Conservation (phyloP, 2,797 vertebrate species). For the Acipenser oxyrinchus region DNA sequence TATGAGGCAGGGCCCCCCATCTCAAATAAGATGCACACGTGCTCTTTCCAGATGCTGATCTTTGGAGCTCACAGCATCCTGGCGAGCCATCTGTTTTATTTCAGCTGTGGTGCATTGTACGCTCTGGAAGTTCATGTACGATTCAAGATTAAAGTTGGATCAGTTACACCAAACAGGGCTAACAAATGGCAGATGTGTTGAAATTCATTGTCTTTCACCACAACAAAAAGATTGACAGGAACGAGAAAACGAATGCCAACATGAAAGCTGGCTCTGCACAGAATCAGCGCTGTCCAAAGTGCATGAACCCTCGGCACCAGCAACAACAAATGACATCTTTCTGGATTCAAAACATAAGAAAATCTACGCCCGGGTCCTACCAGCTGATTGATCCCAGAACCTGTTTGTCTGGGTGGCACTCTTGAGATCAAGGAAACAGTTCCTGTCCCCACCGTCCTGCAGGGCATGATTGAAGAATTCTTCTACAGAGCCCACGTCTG, state of each 20-base stretch:
- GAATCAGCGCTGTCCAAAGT: conserved; percentile 25
- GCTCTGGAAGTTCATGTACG: conserved; percentile 34
- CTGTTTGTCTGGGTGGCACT: no score
- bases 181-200: conserved; percentile 60
- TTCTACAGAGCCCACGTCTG: no score
- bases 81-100: conserved; percentile 41
- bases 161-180: conserved; percentile 49
- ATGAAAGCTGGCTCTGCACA: conserved; percentile 44
- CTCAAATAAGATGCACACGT: no score
- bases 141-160: conserved; percentile 47
- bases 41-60: no score
- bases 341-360: conserved; percentile 47
- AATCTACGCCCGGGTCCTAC: conserved; percentile 50
- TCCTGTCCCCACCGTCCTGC: no score
- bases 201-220: conserved; percentile 55
- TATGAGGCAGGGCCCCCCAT: no score
- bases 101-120: conserved; percentile 38
- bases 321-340: background rate
- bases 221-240: conserved; percentile 45
- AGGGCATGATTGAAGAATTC: no score
- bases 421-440: no score
- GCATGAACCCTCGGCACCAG: no score
- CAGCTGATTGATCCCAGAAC: background rate
- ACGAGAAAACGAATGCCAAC: conserved; percentile 40
- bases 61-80: no score